A percentile compares a stretch with the other conserved stretches of the same genome.
phyloP scores from a whole-genome alignment of 64 coral and sea anemone species.

The Orbicella faveolata region DNA sequence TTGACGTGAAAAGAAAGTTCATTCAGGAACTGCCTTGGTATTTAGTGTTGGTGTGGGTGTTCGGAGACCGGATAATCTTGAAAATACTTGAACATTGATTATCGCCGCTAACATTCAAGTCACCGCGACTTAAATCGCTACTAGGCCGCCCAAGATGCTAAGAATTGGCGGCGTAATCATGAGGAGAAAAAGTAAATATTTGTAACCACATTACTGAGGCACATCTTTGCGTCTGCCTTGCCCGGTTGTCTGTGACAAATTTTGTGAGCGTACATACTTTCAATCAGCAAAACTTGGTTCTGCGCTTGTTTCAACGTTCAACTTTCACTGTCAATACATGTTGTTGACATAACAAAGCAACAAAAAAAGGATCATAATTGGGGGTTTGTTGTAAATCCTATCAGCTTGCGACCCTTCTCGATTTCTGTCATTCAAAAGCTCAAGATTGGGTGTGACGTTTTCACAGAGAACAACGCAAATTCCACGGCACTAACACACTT shows the following conservation, averaged over 20 bases:
- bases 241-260: neutral
- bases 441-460: neutral
- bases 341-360: conserved; percentile 9
- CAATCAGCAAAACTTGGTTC: neutral
- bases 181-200: neutral
- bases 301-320: neutral
- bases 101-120: neutral
- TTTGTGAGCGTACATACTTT: neutral
- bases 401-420: neutral
- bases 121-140: neutral
- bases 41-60: neutral
- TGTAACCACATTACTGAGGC: neutral
- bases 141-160: neutral
- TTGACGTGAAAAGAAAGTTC: neutral
- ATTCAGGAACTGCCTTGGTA: too few species aligned
- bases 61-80: neutral
- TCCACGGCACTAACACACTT: neutral
- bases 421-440: conserved; percentile 12
- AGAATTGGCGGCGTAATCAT: neutral
- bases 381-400: conserved; percentile 3
- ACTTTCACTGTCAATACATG: neutral
- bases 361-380: neutral
- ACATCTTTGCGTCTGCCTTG: neutral
- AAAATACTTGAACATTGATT: neutral
- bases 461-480: neutral